Percentiles rank a stretch among this genome's conserved stretches.
Conservation (phyloP, 1,140 invertebrate genomes). For the Zaprionus ornatus region DNA sequence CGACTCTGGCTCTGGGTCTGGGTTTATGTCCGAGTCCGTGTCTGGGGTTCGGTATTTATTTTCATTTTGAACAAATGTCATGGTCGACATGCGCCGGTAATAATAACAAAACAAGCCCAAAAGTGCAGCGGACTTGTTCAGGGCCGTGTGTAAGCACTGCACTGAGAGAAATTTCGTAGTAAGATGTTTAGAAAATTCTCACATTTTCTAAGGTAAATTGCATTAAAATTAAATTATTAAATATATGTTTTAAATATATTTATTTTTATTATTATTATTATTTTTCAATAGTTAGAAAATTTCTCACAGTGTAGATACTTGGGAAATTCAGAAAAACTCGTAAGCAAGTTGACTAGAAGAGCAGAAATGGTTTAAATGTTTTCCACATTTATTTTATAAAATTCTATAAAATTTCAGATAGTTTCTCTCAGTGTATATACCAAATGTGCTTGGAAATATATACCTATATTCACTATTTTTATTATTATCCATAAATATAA, state of each 20-base stretch:
- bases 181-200: too few species aligned
- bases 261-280: too few species aligned
- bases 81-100: slow-evolving; percentile 67
- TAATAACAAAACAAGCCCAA: slow-evolving; percentile 56
- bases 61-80: slow-evolving; percentile 66
- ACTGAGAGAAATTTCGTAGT: slow-evolving; percentile 5
- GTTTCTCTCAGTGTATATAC: neutral
- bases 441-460: neutral
- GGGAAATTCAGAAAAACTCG: too few species aligned
- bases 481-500: too few species aligned
- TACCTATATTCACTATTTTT: too few species aligned
- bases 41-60: slow-evolving; percentile 32
- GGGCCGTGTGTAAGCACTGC: slow-evolving; percentile 32
- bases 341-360: too few species aligned
- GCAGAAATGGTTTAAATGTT: too few species aligned
- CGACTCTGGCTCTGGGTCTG: neutral
- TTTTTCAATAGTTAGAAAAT: neutral
- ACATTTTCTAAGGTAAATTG: too few species aligned
- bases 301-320: neutral
- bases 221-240: neutral
- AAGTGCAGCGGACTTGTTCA: slow-evolving; percentile 59
- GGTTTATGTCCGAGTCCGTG: slow-evolving; percentile 10
- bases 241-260: neutral
- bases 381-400: too few species aligned
- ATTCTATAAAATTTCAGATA: too few species aligned